Conservation (phyloP, 2,888 invertebrate species). For the Drosophila limbata region DNA sequence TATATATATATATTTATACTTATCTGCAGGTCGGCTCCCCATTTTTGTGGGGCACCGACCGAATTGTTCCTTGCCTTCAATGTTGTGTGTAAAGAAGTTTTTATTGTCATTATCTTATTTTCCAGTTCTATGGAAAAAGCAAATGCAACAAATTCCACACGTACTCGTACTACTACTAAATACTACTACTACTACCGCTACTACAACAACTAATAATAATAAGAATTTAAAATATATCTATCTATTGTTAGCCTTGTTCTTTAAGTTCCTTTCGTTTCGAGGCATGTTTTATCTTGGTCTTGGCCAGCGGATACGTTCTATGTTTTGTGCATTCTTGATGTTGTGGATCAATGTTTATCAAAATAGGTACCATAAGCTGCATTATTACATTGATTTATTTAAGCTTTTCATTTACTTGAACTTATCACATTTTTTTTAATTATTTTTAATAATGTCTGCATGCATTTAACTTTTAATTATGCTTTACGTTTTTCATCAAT, state of each 20-base stretch:
- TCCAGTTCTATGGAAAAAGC: conserved; percentile 78
- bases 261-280: conserved; percentile 77
- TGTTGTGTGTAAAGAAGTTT: conserved; percentile 80
- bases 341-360: conserved; percentile 82
- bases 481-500: not conserved
- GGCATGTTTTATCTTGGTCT: conserved; percentile 74
- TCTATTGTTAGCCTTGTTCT: conserved; percentile 72
- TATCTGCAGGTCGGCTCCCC: conserved; percentile 55
- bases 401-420: too few species aligned
- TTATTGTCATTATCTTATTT: conserved; percentile 72
- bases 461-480: conserved; percentile 20
- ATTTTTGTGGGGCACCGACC: conserved; percentile 57
- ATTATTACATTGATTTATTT: conserved; percentile 36
- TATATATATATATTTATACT: conserved; percentile 15
- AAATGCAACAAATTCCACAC: conserved; percentile 64
- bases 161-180: conserved; percentile 47
- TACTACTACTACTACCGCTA: conserved; percentile 28
- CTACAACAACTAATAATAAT: conserved; percentile 5
- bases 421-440: too few species aligned
- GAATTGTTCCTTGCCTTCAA: conserved; percentile 75
- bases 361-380: conserved; percentile 70
- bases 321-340: conserved; percentile 82
- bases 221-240: conserved; percentile 5
- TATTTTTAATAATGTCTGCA: conserved; percentile 10
- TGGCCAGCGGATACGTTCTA: conserved; percentile 61